Conservation (phyloP, 1,140 invertebrate genomes). For the Hesperophylax magnus region DNA sequence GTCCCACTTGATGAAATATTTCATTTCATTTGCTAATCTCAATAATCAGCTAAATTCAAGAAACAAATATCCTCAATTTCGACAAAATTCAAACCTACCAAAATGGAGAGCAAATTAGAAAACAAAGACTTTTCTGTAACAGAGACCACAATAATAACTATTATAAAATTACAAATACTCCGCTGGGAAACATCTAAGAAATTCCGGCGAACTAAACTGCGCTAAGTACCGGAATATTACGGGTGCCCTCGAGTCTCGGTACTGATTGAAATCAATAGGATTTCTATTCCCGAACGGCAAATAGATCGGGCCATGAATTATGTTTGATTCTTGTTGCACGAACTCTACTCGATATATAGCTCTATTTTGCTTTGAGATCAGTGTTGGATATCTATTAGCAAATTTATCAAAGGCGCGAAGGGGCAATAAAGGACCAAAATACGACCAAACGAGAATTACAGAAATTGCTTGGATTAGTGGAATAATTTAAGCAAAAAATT, state of each 20-base stretch:
- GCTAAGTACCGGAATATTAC: conserved; percentile 4
- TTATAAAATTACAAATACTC: too few species aligned
- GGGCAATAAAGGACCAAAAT: neutral
- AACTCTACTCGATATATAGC: conserved; percentile 33
- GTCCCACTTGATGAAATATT: too few species aligned
- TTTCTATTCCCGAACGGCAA: conserved; percentile 30
- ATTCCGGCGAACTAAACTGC: neutral
- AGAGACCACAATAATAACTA: too few species aligned
- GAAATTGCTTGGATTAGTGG: neutral
- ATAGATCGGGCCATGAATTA: conserved; percentile 40
- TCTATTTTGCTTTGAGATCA: conserved; percentile 28
- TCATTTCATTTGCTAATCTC: too few species aligned
- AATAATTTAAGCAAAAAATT: too few species aligned
- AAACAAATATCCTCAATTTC: too few species aligned
- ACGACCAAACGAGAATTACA: neutral
- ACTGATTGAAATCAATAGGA: conserved; percentile 38
- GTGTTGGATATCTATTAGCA: conserved; percentile 11
- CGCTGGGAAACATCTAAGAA: neutral
- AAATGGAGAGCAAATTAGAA: too few species aligned
- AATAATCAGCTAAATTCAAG: too few species aligned
- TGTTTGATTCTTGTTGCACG: conserved; percentile 23
- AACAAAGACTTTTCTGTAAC: too few species aligned
- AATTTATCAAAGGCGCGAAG: conserved; percentile 13
- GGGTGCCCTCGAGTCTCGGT: conserved; percentile 1
- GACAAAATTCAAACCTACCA: too few species aligned